Base-by-base conservation (phyloP, 2,113 vertebrate species). In the Astur gentilis region DNA sequence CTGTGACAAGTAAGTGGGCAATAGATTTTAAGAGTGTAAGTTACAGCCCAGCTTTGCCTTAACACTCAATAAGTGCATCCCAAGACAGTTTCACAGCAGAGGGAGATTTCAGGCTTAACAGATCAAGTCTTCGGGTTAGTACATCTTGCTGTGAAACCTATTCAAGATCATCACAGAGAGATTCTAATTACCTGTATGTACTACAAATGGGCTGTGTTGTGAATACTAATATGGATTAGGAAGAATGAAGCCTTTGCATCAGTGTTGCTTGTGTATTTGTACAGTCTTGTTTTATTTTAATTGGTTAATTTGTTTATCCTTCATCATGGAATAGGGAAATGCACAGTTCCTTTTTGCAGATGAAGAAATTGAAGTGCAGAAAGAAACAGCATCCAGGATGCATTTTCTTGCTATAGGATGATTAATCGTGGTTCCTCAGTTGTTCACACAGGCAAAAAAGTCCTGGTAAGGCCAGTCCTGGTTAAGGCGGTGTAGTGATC, bases 1-100 rank as follows among this genome's bases (percentile, higher is more conserved):
- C 98, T 72, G 80, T 95, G 77, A 99, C 98, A 98, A 98, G 98
- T 99, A 95, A 88, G 79, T 55, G 50, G 12, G 17, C 29, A 67
- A 10, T 8, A 50, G 42, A 7, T 57, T 64, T 29, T 72, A 57
- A 62, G 44, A 40, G 17, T 49, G 0, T 15, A 44, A 76, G 20
- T 22, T 75, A 73, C 40, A 82, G 54, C 40, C 27, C 40, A 65
- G 18, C 29, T 90, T 50, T 83, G 50, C 57, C 62, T 83, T 50
- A 16, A 12, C 45, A 6, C 16, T 67, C 21, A 91, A 3, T 72
- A 73, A 73, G 16, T 64, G n/a, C 36, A 45, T 18, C 40, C 42
- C 29, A 38, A 44, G n/a, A 22, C 49, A 50, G 36, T 83, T 80
- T 62, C 60, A 61, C 34, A 69, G 67, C 25, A 83, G 50, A 73